phyloP scores from a whole-genome alignment of 1,140 invertebrate species.

The Cheumatopsyche charites region DNA sequence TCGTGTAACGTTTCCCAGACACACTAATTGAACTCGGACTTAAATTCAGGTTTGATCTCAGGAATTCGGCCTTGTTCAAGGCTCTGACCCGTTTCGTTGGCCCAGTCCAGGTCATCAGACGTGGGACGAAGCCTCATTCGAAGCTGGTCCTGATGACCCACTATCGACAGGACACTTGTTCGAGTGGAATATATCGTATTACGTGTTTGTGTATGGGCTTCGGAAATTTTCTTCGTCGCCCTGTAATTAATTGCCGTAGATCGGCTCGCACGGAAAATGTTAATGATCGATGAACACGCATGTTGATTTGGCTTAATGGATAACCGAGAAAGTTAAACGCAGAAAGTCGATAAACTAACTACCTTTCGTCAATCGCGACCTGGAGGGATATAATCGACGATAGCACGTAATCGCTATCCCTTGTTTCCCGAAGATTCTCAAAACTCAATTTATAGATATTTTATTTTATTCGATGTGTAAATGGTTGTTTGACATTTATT shows the following conservation, averaged over 20 bases:
- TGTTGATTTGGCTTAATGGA: constrained; percentile 17
- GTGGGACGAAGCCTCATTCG: neutral
- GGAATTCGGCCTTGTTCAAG: constrained; percentile 11
- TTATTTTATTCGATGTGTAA: no score
- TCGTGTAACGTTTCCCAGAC: no score
- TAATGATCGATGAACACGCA: constrained; percentile 1
- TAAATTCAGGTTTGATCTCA: no score
- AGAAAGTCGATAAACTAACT: constrained; percentile 12
- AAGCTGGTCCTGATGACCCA: constrained; percentile 1
- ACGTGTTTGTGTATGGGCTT: no score
- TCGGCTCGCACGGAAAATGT: neutral
- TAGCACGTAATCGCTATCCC: neutral
- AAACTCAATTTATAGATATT: no score
- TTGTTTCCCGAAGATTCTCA: neutral
- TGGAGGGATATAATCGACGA: neutral
- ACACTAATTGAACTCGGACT: no score
- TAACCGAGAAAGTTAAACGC: constrained; percentile 14
- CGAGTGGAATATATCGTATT: neutral
- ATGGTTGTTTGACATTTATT: neutral
- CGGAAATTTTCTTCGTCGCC: no score
- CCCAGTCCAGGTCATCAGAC: constrained; percentile 1
- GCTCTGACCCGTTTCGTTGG: constrained; percentile 7
- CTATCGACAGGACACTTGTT: neutral
- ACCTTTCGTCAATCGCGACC: neutral
- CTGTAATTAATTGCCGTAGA: no score